phyloP scores from a whole-genome alignment of 2,113 vertebrate genomes.

The Rhinolophus ferrumequinum region DNA sequence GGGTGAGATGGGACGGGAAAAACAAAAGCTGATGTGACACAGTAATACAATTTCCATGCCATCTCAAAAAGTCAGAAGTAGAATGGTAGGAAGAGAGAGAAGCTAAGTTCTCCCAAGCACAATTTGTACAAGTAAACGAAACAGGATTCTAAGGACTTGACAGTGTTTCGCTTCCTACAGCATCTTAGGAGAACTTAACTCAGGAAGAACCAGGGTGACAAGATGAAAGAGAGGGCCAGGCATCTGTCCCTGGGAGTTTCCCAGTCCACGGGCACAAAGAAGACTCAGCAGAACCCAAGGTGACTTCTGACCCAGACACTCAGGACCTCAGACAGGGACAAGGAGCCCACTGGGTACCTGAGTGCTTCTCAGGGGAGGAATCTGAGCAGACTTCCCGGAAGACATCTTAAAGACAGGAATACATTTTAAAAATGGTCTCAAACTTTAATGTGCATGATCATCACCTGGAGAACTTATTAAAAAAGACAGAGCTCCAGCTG shows the following conservation, averaged over 20 bases:
- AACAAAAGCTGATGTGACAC: slow-evolving; percentile 48
- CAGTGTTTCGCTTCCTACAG: not conserved
- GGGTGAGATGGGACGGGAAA: slow-evolving; percentile 54
- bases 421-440: not conserved
- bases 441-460: not conserved
- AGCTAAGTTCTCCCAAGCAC: not conserved
- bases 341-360: not conserved
- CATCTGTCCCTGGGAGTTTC: not conserved
- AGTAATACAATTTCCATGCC: not conserved
- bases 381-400: not conserved
- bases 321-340: not conserved
- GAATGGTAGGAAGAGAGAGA: not conserved
- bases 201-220: not conserved
- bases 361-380: not conserved
- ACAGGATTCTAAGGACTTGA: not conserved
- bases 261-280: not conserved
- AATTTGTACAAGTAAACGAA: not conserved
- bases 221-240: not conserved
- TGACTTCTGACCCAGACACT: not conserved
- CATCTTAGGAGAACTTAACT: not conserved
- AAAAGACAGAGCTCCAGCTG: not conserved
- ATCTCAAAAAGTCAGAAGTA: slow-evolving; percentile 36
- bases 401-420: not conserved
- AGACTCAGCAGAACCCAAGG: not conserved
- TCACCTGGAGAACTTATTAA: not conserved